phyloP scores from a whole-genome alignment of 2,113 vertebrate genomes.

The Peromyscus maniculatus region DNA sequence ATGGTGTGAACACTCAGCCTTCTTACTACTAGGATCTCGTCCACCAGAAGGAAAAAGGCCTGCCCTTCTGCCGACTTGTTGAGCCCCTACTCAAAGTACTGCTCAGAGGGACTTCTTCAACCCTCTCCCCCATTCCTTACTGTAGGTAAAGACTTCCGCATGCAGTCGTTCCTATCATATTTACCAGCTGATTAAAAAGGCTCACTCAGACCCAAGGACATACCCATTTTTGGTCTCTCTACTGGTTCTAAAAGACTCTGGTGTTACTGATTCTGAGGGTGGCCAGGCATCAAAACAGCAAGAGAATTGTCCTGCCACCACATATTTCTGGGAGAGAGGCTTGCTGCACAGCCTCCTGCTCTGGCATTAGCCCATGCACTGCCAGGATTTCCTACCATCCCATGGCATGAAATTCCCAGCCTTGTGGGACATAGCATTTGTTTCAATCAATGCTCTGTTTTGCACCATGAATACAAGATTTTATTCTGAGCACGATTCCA shows the following conservation, averaged over 20 bases:
- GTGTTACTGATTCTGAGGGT: background rate
- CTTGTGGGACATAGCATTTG: conserved; percentile 68
- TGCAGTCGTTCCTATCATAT: background rate
- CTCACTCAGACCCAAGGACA: background rate
- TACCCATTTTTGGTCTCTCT: background rate
- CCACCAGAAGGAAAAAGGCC: background rate
- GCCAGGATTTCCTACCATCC: conserved; percentile 48
- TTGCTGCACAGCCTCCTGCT: conserved; percentile 16
- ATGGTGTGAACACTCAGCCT: background rate
- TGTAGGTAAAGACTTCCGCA: background rate
- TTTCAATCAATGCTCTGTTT: conserved; percentile 74
- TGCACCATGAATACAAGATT: conserved; percentile 69
- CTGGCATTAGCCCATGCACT: background rate
- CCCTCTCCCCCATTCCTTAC: background rate
- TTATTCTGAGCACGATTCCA: conserved; percentile 73
- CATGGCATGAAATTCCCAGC: conserved; percentile 41
- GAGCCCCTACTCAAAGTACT: background rate
- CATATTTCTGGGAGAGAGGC: background rate
- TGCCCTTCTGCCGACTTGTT: background rate
- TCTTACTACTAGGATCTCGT: background rate
- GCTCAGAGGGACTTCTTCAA: background rate
- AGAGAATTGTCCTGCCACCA: background rate
- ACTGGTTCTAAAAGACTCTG: background rate
- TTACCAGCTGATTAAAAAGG: conserved; percentile 25
- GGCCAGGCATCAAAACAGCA: background rate